These are phyloP conservation scores for Fukomys damarensis DNA, from an alignment of 2,113 vertebrate genomes.

Conservation along the genomic window DNA sequence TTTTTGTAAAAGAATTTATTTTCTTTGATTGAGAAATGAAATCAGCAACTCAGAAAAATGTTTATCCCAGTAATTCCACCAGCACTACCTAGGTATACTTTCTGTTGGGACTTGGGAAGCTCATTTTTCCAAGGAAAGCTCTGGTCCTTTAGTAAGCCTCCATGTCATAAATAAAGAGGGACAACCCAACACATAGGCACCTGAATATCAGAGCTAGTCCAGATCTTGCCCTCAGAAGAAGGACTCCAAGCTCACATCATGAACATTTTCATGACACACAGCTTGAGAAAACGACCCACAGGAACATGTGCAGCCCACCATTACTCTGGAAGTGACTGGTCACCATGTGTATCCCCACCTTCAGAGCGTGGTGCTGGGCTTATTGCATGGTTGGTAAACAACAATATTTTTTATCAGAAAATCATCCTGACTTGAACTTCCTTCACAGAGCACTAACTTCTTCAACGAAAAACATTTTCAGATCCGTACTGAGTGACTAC, in stretches of 20 bases:
- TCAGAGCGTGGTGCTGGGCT: not conserved
- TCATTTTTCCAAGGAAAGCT: not conserved
- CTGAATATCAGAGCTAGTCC: not conserved
- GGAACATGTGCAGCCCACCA: not conserved
- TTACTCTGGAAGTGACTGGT: not conserved
- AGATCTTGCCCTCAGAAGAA: not conserved
- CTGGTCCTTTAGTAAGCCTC: not conserved
- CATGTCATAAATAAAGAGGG: not conserved
- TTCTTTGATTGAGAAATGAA: not conserved
- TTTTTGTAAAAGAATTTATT: not conserved
- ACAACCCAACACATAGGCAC: not conserved
- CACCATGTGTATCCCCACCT: accelerated
- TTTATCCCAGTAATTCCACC: not conserved
- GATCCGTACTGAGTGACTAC: not conserved
- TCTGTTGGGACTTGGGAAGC: not conserved
- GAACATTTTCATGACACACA: not conserved
- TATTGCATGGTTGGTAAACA: not conserved
- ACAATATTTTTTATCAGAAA: not conserved
- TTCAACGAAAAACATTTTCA: conserved; percentile 12
- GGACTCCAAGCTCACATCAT: not conserved
- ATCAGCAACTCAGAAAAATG: not conserved
- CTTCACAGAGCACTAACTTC: not conserved
- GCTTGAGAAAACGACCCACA: not conserved
- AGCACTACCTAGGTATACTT: not conserved
- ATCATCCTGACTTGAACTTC: not conserved